Conservation (phyloP, 2,797 vertebrate genomes). For the Urophycis tenuis region DNA sequence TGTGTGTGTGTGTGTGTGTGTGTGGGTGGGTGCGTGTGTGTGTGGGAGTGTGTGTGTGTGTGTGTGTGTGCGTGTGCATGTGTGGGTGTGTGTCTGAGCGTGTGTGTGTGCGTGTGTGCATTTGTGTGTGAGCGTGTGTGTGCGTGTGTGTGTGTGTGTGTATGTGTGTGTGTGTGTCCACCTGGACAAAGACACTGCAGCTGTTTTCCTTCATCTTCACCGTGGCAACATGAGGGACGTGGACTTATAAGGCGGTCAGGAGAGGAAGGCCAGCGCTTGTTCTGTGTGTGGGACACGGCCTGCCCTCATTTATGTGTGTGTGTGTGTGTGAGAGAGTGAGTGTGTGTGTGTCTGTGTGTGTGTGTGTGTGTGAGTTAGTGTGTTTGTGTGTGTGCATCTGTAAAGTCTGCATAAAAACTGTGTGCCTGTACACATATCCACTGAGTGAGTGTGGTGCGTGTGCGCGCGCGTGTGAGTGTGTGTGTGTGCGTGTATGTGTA, state of each 20-base stretch:
- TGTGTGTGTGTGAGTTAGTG: too few species aligned
- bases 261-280: neutral
- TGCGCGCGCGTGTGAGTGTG: neutral
- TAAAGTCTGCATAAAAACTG: too few species aligned
- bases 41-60: neutral
- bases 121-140: slow-evolving; percentile 3
- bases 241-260: neutral
- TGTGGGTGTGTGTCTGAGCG: neutral
- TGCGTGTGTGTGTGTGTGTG: neutral
- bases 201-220: neutral
- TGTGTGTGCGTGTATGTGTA: too few species aligned
- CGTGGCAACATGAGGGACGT: neutral
- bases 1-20: slow-evolving; percentile 30
- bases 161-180: neutral
- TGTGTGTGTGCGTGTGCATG: neutral
- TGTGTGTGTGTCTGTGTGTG: too few species aligned
- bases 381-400: too few species aligned
- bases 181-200: neutral
- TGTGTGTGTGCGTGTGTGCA: neutral
- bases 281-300: neutral
- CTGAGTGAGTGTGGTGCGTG: too few species aligned
- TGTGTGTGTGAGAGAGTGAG: too few species aligned
- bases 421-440: too few species aligned
- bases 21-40: slow-evolving; percentile 19
- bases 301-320: neutral